Conservation (phyloP, 2,888 invertebrate species). For the Rugalucina vietnamica region DNA sequence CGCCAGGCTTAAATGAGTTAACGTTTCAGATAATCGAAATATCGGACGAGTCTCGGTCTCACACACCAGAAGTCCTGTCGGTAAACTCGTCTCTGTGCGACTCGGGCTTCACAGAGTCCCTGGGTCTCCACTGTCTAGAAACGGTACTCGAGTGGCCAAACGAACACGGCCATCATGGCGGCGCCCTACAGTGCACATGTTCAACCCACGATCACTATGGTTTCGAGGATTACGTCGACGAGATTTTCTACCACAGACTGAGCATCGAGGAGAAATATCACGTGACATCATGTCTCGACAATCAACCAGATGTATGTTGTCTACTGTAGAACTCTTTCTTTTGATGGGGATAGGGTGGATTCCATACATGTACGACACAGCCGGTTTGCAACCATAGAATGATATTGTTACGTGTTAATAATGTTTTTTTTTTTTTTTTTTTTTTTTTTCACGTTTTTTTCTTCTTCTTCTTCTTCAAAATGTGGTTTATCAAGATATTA, state of each 20-base stretch:
- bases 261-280: constrained; percentile 71
- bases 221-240: constrained; percentile 68
- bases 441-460: too few species aligned
- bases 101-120: constrained; percentile 65
- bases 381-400: too few species aligned
- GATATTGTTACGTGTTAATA: too few species aligned
- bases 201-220: constrained; percentile 62
- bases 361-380: too few species aligned
- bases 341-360: too few species aligned
- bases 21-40: constrained; percentile 40
- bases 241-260: constrained; percentile 72
- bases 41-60: neutral
- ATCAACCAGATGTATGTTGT: constrained; percentile 74
- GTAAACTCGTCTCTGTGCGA: constrained; percentile 56
- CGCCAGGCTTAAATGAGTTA: too few species aligned
- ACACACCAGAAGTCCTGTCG: constrained; percentile 46
- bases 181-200: constrained; percentile 24
- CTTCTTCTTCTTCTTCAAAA: too few species aligned
- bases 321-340: too few species aligned
- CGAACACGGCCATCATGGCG: constrained; percentile 10
- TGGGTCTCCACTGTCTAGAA: constrained; percentile 65
- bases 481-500: too few species aligned
- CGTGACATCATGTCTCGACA: constrained; percentile 63
- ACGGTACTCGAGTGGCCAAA: constrained; percentile 60
- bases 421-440: too few species aligned